phyloP scores from a whole-genome alignment of 2,797 vertebrate species.

The Mus spretus region DNA sequence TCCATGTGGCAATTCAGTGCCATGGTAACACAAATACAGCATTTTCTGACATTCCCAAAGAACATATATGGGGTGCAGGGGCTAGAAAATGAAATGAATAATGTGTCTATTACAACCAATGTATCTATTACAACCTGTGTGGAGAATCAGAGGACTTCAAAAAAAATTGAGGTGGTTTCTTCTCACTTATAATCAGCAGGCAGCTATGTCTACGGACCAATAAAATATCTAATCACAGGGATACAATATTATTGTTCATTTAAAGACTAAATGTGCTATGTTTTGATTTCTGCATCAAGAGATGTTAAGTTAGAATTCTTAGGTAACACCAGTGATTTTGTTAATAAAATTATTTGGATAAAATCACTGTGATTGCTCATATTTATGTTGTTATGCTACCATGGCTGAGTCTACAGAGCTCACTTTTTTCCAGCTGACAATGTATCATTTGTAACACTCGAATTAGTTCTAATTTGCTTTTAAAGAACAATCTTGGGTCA shows the following conservation, averaged over 20 bases:
- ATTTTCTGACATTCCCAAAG: constrained; percentile 38
- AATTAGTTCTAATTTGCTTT: not conserved
- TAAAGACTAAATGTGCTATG: not conserved
- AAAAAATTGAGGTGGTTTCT: not conserved
- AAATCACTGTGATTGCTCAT: not conserved
- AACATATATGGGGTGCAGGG: not conserved
- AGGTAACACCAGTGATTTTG: not conserved
- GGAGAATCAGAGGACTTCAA: not conserved
- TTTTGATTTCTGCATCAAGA: not conserved
- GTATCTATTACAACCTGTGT: not conserved
- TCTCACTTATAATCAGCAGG: not conserved
- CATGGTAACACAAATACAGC: constrained; percentile 8
- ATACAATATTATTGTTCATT: not conserved
- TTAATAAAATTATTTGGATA: not conserved
- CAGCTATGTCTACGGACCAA: not conserved
- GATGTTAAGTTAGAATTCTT: not conserved
- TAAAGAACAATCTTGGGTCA: not conserved
- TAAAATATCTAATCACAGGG: not conserved
- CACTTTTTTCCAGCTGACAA: not conserved
- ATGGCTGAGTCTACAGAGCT: not conserved
- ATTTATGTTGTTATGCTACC: not conserved
- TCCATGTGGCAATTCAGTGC: constrained; percentile 32
- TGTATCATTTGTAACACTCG: not conserved
- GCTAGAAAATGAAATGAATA: not conserved
- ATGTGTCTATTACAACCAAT: not conserved